phyloP scores from a whole-genome alignment of 2,113 vertebrate genomes.

The Corythaixoides concolor region DNA sequence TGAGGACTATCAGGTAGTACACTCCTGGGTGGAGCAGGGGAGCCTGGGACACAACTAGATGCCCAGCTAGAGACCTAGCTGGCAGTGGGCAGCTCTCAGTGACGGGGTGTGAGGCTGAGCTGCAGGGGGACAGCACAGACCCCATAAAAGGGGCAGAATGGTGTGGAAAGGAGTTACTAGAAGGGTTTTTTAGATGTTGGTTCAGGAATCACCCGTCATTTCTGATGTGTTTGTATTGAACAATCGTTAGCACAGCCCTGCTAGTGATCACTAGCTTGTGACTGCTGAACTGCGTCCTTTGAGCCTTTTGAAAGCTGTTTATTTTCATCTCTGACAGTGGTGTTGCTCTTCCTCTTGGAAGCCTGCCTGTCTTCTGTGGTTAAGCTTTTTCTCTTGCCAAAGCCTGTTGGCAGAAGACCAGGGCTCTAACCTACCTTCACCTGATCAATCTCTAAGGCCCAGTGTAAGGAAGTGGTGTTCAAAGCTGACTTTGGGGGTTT shows the following conservation, averaged over 20 bases:
- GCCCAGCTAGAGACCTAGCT: neutral
- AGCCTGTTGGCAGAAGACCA: neutral
- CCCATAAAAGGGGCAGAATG: neutral
- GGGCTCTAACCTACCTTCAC: neutral
- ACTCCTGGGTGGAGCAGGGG: neutral
- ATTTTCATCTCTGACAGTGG: neutral
- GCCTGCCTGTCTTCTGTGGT: neutral
- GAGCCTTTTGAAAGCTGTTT: neutral
- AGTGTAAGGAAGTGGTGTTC: neutral
- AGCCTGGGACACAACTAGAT: neutral
- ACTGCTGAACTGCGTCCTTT: neutral
- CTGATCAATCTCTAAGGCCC: no score
- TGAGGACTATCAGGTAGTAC: neutral
- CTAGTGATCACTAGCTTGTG: neutral
- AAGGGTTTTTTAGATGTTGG: neutral
- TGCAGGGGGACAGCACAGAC: accelerated
- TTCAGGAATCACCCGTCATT: neutral
- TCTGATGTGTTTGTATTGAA: neutral
- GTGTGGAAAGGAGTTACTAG: neutral
- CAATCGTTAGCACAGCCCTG: neutral
- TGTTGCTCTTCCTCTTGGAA: neutral
- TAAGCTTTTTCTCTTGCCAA: neutral
- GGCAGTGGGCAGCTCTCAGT: neutral
- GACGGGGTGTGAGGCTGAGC: neutral
- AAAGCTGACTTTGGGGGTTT: neutral